Percentiles rank a stretch among this genome's conserved stretches.
These are phyloP conservation scores for Gobio gobio DNA, from an alignment of 2,113 vertebrate species.

Conservation along the genomic window DNA sequence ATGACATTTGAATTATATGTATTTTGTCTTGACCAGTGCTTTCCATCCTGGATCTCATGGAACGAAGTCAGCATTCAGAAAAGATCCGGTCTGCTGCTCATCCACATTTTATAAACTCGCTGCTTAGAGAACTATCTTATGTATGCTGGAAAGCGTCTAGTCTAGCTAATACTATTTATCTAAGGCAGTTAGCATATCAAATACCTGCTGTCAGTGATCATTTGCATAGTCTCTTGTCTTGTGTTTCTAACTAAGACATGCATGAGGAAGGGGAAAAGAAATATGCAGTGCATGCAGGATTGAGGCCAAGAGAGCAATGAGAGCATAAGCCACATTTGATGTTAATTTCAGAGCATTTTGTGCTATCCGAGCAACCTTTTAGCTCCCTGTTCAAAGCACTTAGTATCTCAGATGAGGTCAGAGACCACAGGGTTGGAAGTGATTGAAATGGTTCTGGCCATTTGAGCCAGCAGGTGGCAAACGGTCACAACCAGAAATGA, in stretches of 20 bases:
- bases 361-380: constrained; percentile 44
- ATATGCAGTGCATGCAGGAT: constrained; percentile 46
- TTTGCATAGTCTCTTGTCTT: constrained; percentile 72
- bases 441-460: constrained; percentile 18
- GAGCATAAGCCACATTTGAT: constrained; percentile 47
- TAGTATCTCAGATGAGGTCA: constrained; percentile 45
- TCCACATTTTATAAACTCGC: not conserved
- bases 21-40: constrained; percentile 17
- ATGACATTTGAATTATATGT: constrained; percentile 40
- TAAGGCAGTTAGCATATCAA: constrained; percentile 69
- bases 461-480: constrained; percentile 1
- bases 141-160: constrained; percentile 61
- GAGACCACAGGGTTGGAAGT: constrained; percentile 36
- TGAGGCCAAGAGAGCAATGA: constrained; percentile 43
- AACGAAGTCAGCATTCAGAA: not conserved
- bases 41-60: not conserved
- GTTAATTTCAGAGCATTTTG: constrained; percentile 45
- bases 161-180: constrained; percentile 68
- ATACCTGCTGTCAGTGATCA: constrained; percentile 66
- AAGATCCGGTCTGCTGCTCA: not conserved
- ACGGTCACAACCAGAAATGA: not conserved
- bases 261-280: constrained; percentile 25
- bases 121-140: constrained; percentile 37
- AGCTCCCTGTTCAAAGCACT: constrained; percentile 43
- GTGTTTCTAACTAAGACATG: constrained; percentile 34